Evolutionary conservation across 2,888 invertebrate species (phyloP).

Genomic region (Ennomos quercinarius): DNA sequence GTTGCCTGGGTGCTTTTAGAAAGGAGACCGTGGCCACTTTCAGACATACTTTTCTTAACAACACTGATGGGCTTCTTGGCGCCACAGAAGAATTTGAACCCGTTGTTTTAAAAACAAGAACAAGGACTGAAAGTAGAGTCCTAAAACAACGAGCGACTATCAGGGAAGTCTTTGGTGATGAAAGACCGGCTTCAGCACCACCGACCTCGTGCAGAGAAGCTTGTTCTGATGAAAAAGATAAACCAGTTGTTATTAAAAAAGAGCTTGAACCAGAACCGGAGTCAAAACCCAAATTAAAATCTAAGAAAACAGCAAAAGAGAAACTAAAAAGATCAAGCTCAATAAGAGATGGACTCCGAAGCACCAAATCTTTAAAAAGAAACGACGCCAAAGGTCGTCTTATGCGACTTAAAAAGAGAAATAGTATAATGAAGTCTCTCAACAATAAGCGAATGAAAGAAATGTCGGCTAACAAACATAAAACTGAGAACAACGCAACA

Average conservation of each 20-base stretch:
- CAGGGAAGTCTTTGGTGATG: constrained; percentile 92
- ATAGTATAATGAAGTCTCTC: constrained; percentile 75
- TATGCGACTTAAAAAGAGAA: constrained; percentile 78
- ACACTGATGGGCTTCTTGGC: constrained; percentile 84
- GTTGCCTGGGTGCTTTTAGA: constrained; percentile 87
- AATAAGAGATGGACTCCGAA: constrained; percentile 78
- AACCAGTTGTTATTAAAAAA: constrained; percentile 61
- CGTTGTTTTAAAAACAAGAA: constrained; percentile 89
- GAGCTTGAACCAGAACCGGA: constrained; percentile 46
- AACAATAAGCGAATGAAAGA: constrained; percentile 77
- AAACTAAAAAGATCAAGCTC: constrained; percentile 74
- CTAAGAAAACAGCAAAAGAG: constrained; percentile 75
- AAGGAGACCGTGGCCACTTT: constrained; percentile 89
- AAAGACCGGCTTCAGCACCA: constrained; percentile 93
- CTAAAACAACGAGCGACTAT: constrained; percentile 91
- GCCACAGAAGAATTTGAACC: constrained; percentile 88
- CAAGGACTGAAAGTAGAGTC: constrained; percentile 90
- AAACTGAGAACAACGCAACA: constrained; percentile 63
- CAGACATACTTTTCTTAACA: constrained; percentile 88
- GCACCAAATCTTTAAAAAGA: constrained; percentile 76
- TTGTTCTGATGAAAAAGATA: constrained; percentile 60
- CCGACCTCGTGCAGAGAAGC: constrained; percentile 87
- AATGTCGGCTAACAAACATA: constrained; percentile 61
- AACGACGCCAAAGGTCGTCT: constrained; percentile 77
- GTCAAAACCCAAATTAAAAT: constrained; percentile 69